Base-by-base conservation (phyloP, 1,140 invertebrate species). In the Sminthurinus signatus region DNA sequence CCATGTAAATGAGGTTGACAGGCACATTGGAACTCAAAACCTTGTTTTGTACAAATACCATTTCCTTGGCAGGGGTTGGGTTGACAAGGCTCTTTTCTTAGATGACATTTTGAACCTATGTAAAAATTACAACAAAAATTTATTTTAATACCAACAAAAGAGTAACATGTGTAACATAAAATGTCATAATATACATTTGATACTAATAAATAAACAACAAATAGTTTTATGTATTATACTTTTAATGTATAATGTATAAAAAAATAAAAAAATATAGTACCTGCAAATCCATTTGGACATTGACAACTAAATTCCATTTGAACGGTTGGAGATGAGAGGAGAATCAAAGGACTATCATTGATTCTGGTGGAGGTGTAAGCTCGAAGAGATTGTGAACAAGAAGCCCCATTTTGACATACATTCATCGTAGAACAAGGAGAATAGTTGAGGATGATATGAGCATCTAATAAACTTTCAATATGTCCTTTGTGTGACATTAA, bases 21-120 rank as follows among this genome's bases (percentile, higher is more conserved):
- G 3, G 81, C 80, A 72, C 93, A 95, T 54, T 86, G 82, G 75
- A 89, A 95, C 72, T 89, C 87, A 73, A 85, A 86, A 28, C 87
- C 88, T 75, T 89, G 81, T 64, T 88, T 83, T 39, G 86, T 82
- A 75, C 93, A 96, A 68, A 87, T 86, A 1, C 87, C 89, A 66
- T 86, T 87, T 63, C 85, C 81, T 4, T 36, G 17, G 75, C 93
- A 96, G 12, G 92, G 92, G 77, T 90, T 93, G 1, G 91, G 90
- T n/a, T 85, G 81, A 75, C 92, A 96, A 0, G 91, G 91, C 79
- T 94, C 90, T 76, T 91, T 88, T 17, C 88, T 80, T 67, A 85
- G 84, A 68, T 91, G 87, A 76, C 93, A 96, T 55, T 84, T 61
- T n/a, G 44, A 44, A n/a, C 69, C 69, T 67, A n/a, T 25, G n/a